Percentiles rank a stretch among this genome's conserved stretches.
These are phyloP conservation scores for Semnornis frantzii DNA, from an alignment of 2,113 vertebrate genomes.

Conservation along the genomic window DNA sequence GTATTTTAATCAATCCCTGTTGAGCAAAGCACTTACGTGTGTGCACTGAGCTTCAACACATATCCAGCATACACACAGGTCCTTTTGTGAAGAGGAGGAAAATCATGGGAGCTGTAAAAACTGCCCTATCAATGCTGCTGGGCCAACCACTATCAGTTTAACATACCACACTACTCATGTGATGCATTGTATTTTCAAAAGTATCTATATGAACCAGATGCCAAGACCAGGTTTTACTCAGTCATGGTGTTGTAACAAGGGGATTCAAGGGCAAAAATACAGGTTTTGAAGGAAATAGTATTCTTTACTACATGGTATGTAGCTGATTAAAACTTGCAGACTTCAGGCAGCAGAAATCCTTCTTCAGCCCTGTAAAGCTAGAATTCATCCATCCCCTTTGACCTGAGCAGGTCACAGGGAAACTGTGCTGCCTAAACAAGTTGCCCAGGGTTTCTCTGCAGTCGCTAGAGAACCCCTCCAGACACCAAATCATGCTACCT, in stretches of 20 bases:
- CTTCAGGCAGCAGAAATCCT: background rate
- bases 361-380: background rate
- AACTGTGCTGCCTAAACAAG: background rate
- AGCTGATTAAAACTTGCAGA: background rate
- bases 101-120: background rate
- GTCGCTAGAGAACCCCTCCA: background rate
- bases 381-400: background rate
- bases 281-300: background rate
- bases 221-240: background rate
- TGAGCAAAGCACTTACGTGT: conserved; percentile 11
- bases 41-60: background rate
- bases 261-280: background rate
- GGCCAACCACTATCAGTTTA: background rate
- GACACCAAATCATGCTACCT: background rate
- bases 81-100: background rate
- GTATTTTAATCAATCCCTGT: conserved; percentile 37
- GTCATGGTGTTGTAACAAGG: background rate
- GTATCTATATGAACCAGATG: background rate
- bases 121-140: background rate
- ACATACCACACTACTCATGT: background rate
- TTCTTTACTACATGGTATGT: background rate
- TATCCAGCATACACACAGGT: background rate
- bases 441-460: background rate
- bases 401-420: background rate
- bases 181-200: background rate